phyloP scores from a whole-genome alignment of 1,140 invertebrate species.

The Zaprionus camerounensis region DNA sequence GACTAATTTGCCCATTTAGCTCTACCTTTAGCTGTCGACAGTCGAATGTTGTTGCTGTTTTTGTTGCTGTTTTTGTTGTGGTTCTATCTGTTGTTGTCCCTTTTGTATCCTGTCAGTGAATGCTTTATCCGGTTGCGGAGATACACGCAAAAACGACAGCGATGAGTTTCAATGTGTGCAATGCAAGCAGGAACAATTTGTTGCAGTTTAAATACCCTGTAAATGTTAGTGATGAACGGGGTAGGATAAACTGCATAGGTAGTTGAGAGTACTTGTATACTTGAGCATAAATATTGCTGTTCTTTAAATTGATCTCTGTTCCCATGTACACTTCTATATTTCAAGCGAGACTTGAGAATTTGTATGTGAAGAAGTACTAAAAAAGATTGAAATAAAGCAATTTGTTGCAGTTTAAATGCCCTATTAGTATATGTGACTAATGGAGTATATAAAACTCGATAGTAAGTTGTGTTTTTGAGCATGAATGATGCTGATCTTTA shows the following conservation, averaged over 20 bases:
- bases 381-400: conserved; percentile 34
- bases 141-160: conserved; percentile 24
- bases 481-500: accelerated
- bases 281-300: neutral
- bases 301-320: neutral
- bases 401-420: conserved; percentile 24
- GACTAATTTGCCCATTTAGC: conserved; percentile 72
- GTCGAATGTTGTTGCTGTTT: neutral
- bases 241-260: neutral
- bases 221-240: neutral
- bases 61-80: neutral
- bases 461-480: neutral
- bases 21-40: conserved; percentile 34
- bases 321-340: no score
- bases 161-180: neutral
- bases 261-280: neutral
- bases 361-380: no score
- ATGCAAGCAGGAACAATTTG: conserved; percentile 36
- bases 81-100: neutral
- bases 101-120: conserved; percentile 33
- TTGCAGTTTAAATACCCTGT: conserved; percentile 21
- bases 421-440: neutral
- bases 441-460: neutral
- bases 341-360: no score
- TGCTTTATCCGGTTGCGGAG: conserved; percentile 25